phyloP scores from a whole-genome alignment of 2,113 vertebrate species.

The Psilopsiagon aymara region DNA sequence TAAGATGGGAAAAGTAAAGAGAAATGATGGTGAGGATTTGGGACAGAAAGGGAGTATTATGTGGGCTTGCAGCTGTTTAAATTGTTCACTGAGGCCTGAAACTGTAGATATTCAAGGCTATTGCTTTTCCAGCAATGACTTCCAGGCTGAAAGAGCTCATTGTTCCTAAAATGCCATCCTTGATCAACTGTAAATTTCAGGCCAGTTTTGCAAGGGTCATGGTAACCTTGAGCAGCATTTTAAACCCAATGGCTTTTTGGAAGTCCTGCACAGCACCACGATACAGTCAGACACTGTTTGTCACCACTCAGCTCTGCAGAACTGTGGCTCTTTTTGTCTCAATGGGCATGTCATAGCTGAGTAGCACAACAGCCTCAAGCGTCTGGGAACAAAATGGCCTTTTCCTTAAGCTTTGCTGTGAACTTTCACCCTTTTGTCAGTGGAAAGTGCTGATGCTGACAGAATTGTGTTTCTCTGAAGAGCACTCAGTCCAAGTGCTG shows the following conservation, averaged over 20 bases:
- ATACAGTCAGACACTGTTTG: constrained; percentile 14
- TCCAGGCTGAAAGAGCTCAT: neutral
- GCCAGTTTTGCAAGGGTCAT: constrained; percentile 21
- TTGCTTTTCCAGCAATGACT: neutral
- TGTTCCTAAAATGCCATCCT: constrained; percentile 28
- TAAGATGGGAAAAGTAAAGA: neutral
- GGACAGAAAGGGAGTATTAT: neutral
- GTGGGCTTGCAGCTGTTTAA: neutral
- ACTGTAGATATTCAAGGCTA: neutral
- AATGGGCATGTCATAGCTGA: neutral
- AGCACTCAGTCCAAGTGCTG: neutral
- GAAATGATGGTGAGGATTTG: neutral
- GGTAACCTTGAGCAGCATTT: constrained; percentile 24
- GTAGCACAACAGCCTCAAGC: neutral
- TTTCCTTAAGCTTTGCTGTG: neutral
- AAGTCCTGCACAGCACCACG: neutral
- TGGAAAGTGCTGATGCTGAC: constrained; percentile 2
- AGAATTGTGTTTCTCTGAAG: constrained; percentile 9
- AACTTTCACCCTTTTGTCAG: constrained; percentile 27
- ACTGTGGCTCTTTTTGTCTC: constrained; percentile 13
- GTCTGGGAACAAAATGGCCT: neutral
- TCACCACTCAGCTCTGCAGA: constrained; percentile 25
- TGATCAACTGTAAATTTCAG: constrained; percentile 40
- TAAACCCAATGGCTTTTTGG: constrained; percentile 7
- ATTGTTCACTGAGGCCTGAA: neutral